Evolutionary conservation across 2,888 invertebrate genomes (phyloP), one percentile per base, ranked within the genome.

Genomic region (Ptychoptera contaminata): DNA sequence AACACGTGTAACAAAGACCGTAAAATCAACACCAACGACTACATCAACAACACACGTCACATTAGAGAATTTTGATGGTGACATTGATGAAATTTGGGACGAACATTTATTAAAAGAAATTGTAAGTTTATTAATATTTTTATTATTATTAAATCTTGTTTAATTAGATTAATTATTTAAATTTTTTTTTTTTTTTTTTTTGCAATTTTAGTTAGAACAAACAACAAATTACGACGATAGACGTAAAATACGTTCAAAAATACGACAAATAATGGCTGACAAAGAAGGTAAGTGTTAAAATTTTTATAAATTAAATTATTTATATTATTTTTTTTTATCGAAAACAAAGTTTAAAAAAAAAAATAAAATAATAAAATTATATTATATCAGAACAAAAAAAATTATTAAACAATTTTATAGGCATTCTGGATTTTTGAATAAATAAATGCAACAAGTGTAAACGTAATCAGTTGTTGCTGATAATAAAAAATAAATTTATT

Each of bases 191-290:
- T 41, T 14, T 41, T 32, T 16, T 34, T 40, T 40, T 10, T 12
- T 36, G 5, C 2, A 46, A 40, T 35, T 48, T 44, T 65, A 88
- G 88, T 74, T 90, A 70, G 84, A 85, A 66, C 77, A 79, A 67
- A 79, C 84, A 64, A 79, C 77, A 54, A 84, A 84, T 64, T 87
- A 86, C 82, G 88, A 88, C 66, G 84, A 84, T 66, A 76, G 87
- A 58, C 79, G 85, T 58, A 75, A 76, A 55, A 77, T 90, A 61
- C 74, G 88, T 63, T 78, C 79, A 57, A 76, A 86, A 67, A 73
- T 90, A 58, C 78, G 82, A 57, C 75, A 80, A 65, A 76, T 90
- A 61, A 82, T 87, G 79, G 85, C 86, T 57, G 83, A 83, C 70
- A 80, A 82, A 66, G 82, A 83, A 80, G 86, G 88, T 88, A 71